Percentiles rank a stretch among this genome's conserved stretches.
These are phyloP conservation scores for Hoplostethus mediterraneus DNA, from an alignment of 2,797 vertebrate species.

Conservation along the genomic window DNA sequence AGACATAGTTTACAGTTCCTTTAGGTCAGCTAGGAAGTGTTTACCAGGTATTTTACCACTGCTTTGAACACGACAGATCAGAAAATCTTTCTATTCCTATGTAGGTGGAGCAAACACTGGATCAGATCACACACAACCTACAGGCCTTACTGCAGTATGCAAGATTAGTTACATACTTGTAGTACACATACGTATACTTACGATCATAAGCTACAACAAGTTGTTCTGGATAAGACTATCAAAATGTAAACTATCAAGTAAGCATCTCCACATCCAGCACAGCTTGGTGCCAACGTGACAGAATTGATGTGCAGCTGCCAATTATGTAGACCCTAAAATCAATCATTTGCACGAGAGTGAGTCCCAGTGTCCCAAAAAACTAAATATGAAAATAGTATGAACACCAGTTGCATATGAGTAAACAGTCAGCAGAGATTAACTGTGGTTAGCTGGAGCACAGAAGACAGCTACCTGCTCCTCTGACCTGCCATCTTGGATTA, in stretches of 20 bases:
- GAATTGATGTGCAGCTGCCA: constrained; percentile 29
- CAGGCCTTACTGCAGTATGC: too few species aligned
- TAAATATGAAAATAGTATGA: constrained; percentile 54
- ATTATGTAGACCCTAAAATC: constrained; percentile 25
- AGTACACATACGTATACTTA: too few species aligned
- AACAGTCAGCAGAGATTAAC: constrained; percentile 42
- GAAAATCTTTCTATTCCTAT: too few species aligned
- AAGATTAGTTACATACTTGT: too few species aligned
- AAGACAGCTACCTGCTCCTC: constrained; percentile 50
- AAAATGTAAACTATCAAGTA: neutral
- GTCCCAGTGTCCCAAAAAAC: constrained; percentile 31
- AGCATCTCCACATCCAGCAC: constrained; percentile 31
- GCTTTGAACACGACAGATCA: too few species aligned
- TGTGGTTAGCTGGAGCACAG: constrained; percentile 34
- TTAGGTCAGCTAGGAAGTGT: too few species aligned
- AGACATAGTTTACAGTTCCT: too few species aligned
- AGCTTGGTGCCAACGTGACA: neutral
- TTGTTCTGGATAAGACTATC: neutral
- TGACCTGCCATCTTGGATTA: constrained; percentile 53
- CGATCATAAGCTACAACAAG: too few species aligned
- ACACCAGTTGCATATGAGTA: constrained; percentile 50
- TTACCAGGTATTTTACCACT: too few species aligned
- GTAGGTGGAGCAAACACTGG: too few species aligned
- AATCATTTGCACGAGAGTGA: constrained; percentile 51
- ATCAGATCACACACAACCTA: too few species aligned